Percentiles rank a stretch among this genome's conserved stretches.
Conservation (phyloP, 2,797 vertebrate species). For the Phoxinus dragarum region DNA sequence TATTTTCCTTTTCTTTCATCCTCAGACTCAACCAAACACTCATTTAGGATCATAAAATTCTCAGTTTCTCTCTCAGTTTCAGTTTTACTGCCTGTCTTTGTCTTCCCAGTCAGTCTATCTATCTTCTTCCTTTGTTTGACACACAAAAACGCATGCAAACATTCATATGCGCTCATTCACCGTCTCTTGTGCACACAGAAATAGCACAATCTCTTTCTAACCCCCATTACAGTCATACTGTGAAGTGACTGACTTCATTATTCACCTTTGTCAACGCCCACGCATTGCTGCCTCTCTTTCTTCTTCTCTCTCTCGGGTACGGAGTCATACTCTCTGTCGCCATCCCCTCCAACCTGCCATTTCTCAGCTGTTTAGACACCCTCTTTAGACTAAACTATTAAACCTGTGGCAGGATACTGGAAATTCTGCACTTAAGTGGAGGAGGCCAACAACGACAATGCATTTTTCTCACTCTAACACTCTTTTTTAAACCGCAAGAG, state of each 20-base stretch:
- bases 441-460: slow-evolving; percentile 15
- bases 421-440: slow-evolving; percentile 28
- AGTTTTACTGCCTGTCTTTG: slow-evolving; percentile 35
- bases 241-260: slow-evolving; percentile 60
- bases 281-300: slow-evolving; percentile 33
- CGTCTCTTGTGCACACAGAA: slow-evolving; percentile 46
- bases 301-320: background rate
- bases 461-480: slow-evolving; percentile 19
- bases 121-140: slow-evolving; percentile 13
- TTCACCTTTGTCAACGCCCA: slow-evolving; percentile 58
- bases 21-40: slow-evolving; percentile 27
- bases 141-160: slow-evolving; percentile 34
- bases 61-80: slow-evolving; percentile 9
- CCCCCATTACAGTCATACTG: slow-evolving; percentile 53
- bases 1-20: slow-evolving; percentile 8
- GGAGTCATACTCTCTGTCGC: slow-evolving; percentile 24
- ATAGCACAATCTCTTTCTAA: slow-evolving; percentile 51
- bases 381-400: slow-evolving; percentile 44
- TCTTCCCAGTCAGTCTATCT: slow-evolving; percentile 13
- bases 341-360: slow-evolving; percentile 28
- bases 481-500: slow-evolving; percentile 4
- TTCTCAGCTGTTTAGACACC: slow-evolving; percentile 43
- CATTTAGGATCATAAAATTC: slow-evolving; percentile 34
- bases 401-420: slow-evolving; percentile 53
- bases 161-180: slow-evolving; percentile 28